Evolutionary conservation across 2,113 vertebrate species (phyloP).

Genomic region (Helogale parvula): DNA sequence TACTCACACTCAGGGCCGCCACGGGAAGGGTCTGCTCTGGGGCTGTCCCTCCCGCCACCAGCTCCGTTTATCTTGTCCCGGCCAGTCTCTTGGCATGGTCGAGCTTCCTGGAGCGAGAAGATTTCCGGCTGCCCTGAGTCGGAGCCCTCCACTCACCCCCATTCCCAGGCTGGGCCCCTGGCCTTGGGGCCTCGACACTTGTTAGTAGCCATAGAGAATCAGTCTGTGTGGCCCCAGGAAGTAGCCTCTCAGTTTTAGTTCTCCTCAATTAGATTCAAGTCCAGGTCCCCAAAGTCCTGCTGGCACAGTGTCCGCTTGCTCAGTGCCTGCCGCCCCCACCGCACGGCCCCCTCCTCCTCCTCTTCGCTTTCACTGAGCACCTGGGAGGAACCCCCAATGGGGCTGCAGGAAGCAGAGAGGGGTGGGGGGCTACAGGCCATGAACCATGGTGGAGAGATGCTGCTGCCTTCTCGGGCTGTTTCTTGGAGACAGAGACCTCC

Average conservation of each 20-base stretch:
- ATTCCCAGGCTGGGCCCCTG: slow-evolving; percentile 63
- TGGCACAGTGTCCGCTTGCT: slow-evolving; percentile 89
- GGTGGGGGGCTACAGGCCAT: slow-evolving; percentile 83
- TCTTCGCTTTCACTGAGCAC: slow-evolving; percentile 92
- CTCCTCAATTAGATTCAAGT: slow-evolving; percentile 92
- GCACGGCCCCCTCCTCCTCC: slow-evolving; percentile 81
- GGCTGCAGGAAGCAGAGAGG: slow-evolving; percentile 87
- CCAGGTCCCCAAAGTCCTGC: slow-evolving; percentile 90
- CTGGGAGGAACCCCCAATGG: slow-evolving; percentile 87
- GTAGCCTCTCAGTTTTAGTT: slow-evolving; percentile 85
- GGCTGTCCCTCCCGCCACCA: slow-evolving; percentile 79
- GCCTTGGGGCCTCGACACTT: slow-evolving; percentile 77
- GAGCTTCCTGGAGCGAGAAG: slow-evolving; percentile 77
- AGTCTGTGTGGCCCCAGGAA: slow-evolving; percentile 79
- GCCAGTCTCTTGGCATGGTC: slow-evolving; percentile 78
- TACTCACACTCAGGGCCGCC: slow-evolving; percentile 80
- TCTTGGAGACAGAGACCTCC: slow-evolving; percentile 85
- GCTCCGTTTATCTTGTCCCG: slow-evolving; percentile 79
- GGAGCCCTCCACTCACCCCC: slow-evolving; percentile 80
- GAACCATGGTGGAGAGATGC: slow-evolving; percentile 82
- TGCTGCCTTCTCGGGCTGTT: slow-evolving; percentile 82
- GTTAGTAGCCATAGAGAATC: slow-evolving; percentile 80
- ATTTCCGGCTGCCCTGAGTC: slow-evolving; percentile 80
- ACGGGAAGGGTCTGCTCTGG: slow-evolving; percentile 73
- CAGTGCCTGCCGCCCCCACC: slow-evolving; percentile 78